These are phyloP conservation scores for Melitaea cinxia DNA, from an alignment of 1,140 invertebrate species.

Conservation along the genomic window DNA sequence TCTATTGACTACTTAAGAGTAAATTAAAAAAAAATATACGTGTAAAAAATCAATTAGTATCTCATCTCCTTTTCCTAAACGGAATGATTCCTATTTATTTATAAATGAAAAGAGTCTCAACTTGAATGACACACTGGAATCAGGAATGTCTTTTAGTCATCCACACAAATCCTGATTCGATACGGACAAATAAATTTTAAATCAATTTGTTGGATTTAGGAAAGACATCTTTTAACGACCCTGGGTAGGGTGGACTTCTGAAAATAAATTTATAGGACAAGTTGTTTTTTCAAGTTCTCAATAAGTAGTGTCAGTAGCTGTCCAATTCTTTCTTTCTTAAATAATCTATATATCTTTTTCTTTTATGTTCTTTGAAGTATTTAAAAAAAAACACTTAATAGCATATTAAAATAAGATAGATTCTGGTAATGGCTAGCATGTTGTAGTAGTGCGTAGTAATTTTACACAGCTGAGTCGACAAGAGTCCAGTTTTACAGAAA, in stretches of 20 bases:
- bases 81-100: conserved; percentile 12
- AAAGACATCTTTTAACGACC: conserved; percentile 5
- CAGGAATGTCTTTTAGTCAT: conserved; percentile 32
- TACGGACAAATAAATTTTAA: conserved; percentile 53
- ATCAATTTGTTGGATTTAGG: conserved; percentile 60
- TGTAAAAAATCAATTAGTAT: conserved; percentile 10
- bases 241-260: not conserved
- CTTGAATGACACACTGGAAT: conserved; percentile 40
- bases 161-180: conserved; percentile 41
- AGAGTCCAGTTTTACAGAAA: too few species aligned
- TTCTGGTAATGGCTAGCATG: too few species aligned
- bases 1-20: not conserved
- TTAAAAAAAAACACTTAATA: too few species aligned
- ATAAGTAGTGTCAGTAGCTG: too few species aligned
- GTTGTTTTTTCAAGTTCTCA: not conserved
- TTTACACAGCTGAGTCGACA: too few species aligned
- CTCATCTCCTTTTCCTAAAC: conserved; percentile 6
- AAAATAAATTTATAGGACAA: not conserved
- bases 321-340: too few species aligned
- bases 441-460: too few species aligned
- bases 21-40: not conserved
- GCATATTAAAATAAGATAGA: too few species aligned
- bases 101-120: conserved; percentile 9
- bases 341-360: too few species aligned
- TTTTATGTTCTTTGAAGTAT: too few species aligned